Percentiles rank a stretch among this genome's conserved stretches.
Conservation (phyloP, 2,888 invertebrate genomes). For the Gisinianus flammeolus region DNA sequence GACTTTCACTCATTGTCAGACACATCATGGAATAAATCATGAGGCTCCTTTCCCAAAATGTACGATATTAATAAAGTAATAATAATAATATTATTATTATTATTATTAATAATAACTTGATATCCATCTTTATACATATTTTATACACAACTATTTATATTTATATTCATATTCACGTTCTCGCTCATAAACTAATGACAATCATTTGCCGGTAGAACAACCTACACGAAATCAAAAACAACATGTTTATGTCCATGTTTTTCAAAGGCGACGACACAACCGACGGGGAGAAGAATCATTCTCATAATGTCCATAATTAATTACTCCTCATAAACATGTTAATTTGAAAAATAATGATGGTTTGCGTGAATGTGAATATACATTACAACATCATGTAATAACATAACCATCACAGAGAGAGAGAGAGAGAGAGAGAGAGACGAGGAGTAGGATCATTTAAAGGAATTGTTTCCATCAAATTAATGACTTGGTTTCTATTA, state of each 20-base stretch:
- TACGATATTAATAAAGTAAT: background rate
- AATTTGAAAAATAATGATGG: background rate
- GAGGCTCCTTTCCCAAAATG: background rate
- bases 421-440: too few species aligned
- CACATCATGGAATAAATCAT: background rate
- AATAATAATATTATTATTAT: background rate
- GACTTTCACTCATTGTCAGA: background rate
- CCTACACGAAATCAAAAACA: too few species aligned
- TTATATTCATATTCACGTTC: too few species aligned
- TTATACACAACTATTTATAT: too few species aligned
- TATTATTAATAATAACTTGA: background rate
- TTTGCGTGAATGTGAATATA: background rate
- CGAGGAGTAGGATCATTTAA: background rate
- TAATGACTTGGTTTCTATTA: background rate
- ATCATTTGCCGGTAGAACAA: too few species aligned
- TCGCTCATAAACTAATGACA: background rate
- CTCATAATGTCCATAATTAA: background rate
- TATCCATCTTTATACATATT: background rate
- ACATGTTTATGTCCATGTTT: too few species aligned
- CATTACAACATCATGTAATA: too few species aligned
- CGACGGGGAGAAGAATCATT: background rate
- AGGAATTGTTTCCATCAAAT: background rate
- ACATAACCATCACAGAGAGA: too few species aligned
- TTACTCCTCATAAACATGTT: background rate
- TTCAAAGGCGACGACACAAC: background rate